These are phyloP conservation scores for Pitangus sulphuratus DNA, from an alignment of 2,797 vertebrate species.

Conservation along the genomic window DNA sequence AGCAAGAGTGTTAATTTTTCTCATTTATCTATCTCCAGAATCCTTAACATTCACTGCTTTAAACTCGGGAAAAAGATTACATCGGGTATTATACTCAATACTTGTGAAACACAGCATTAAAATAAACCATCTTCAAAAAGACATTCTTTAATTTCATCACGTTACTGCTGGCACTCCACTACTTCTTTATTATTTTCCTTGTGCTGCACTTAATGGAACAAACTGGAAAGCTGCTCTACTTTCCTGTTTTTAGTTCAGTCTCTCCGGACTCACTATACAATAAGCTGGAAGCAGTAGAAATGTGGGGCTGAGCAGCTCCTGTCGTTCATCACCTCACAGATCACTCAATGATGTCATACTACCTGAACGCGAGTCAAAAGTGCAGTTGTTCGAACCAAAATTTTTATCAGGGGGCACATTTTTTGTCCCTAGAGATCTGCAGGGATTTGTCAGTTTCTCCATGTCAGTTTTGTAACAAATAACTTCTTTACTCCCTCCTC, in stretches of 20 bases:
- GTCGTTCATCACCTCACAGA: neutral
- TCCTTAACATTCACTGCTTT: neutral
- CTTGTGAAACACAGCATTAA: neutral
- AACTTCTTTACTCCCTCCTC: neutral
- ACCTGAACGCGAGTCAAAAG: neutral
- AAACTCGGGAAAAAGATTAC: neutral
- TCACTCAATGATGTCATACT: rapidly evolving
- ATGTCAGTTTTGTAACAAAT: neutral
- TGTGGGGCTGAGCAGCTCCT: neutral
- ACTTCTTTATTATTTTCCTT: neutral
- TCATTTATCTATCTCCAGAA: neutral
- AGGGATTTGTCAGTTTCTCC: neutral
- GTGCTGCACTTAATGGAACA: neutral
- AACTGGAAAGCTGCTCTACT: neutral
- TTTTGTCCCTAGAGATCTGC: neutral
- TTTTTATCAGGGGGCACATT: neutral
- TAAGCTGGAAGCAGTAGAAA: neutral
- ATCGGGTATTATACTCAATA: neutral
- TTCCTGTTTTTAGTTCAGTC: neutral
- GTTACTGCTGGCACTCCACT: neutral
- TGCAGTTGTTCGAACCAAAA: neutral
- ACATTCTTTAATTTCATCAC: neutral
- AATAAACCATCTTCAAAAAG: neutral
- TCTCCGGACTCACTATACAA: neutral
- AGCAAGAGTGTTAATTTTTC: neutral